Percentiles rank a stretch among this genome's conserved stretches.
phyloP scores from a whole-genome alignment of 1,140 invertebrate species.

The Leptinotarsa lineolata region DNA sequence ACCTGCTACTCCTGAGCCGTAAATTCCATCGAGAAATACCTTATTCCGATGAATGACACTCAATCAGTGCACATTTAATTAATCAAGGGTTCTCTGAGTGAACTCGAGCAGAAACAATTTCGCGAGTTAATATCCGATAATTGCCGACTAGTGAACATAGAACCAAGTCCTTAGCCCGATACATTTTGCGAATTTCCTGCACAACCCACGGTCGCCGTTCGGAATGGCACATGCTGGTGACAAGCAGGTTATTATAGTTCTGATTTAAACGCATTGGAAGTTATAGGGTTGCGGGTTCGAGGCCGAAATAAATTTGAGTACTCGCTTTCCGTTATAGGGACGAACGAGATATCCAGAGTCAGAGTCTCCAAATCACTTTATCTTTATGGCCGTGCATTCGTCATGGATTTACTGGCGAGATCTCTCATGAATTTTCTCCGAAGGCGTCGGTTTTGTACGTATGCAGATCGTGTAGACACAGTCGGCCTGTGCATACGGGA shows the following conservation, averaged over 20 bases:
- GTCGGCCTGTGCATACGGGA: background rate
- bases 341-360: conserved; percentile 6
- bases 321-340: conserved; percentile 10
- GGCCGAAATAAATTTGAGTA: conserved; percentile 30
- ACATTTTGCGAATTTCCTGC: background rate
- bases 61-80: too few species aligned
- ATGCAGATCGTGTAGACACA: background rate
- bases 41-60: too few species aligned
- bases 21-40: too few species aligned
- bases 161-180: too few species aligned
- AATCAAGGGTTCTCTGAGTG: too few species aligned
- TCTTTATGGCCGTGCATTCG: conserved; percentile 7
- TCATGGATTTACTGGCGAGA: background rate
- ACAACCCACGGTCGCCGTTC: conserved; percentile 1
- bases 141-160: too few species aligned
- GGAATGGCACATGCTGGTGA: conserved; percentile 35
- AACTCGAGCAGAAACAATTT: too few species aligned
- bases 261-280: conserved; percentile 35
- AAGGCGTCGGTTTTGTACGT: background rate
- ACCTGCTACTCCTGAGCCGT: too few species aligned
- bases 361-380: background rate
- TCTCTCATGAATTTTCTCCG: background rate
- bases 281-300: conserved; percentile 28
- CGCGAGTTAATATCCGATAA: too few species aligned
- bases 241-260: conserved; percentile 38